Conservation (phyloP, 2,888 invertebrate species). For the Melangyna quadrimaculata region DNA sequence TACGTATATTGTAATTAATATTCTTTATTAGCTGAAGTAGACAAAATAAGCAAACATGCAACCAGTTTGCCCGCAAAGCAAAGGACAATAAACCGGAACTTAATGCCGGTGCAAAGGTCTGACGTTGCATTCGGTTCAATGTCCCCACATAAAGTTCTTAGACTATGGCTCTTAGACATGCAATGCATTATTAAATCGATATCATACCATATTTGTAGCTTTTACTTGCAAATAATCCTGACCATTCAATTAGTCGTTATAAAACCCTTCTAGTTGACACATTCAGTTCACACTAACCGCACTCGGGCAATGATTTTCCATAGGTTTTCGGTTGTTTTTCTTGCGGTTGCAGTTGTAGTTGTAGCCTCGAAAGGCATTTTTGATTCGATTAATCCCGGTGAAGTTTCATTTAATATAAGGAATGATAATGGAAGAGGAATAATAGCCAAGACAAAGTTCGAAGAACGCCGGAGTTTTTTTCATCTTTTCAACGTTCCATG, state of each 20-base stretch:
- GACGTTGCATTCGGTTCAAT: slow-evolving; percentile 55
- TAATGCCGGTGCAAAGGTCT: background rate
- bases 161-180: slow-evolving; percentile 43
- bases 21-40: background rate
- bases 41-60: slow-evolving; percentile 41
- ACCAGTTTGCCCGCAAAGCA: slow-evolving; percentile 12
- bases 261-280: slow-evolving; percentile 37
- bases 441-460: slow-evolving; percentile 75
- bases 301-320: slow-evolving; percentile 30
- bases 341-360: slow-evolving; percentile 14
- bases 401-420: slow-evolving; percentile 4
- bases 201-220: background rate
- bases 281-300: slow-evolving; percentile 7
- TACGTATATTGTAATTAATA: background rate
- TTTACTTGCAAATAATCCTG: slow-evolving; percentile 27
- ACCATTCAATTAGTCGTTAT: slow-evolving; percentile 49
- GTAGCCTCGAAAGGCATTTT: slow-evolving; percentile 4
- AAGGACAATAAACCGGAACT: background rate
- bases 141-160: slow-evolving; percentile 18
- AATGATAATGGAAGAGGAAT: slow-evolving; percentile 72
- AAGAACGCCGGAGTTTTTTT: slow-evolving; percentile 77
- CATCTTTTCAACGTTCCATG: slow-evolving; percentile 80
- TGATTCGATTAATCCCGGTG: background rate
- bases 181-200: slow-evolving; percentile 59
- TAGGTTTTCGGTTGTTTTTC: background rate